Evolutionary conservation across 2,888 invertebrate species (phyloP), one percentile per base, ranked within the genome.

Genomic region (Carterocephalus palaemon): DNA sequence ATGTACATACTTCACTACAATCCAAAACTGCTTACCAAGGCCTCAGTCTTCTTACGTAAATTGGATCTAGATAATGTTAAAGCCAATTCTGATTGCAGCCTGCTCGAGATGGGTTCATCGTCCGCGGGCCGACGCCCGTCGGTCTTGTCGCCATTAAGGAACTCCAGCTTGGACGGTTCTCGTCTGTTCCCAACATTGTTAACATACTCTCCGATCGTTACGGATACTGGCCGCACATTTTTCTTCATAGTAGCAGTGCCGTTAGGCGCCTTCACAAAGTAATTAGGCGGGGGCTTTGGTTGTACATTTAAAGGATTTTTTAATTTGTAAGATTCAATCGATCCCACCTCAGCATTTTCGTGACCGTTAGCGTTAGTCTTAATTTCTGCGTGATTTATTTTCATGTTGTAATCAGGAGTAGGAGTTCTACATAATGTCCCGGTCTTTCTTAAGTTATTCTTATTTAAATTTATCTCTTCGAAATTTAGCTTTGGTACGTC

Each of bases 11-110:
- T 33, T 33, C 26, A 34, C 20, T 26, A 41, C 17, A 41, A 41
- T 31, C 13, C 9, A 31, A 41, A 33, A 41, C n/a, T 53, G 79
- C 88, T 85, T 70, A 90, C 90, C 84, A 89, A 75, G 56, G 88
- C 86, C 71, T 92, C 92, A 73, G 91, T 92, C 79, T 90, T 90
- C 80, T 91, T 91, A 63, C 90, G 90, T 62, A 94, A 86, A 84
- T 94, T 93, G 41, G 94, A 93, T 67, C 93, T 90, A 59, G 92
- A 92, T 49, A 94, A 77, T 3, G 94, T 94, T 47, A 92, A 89
- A 42, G 90, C 91, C 54, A 94, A 79, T 79, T 94, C 94, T 46
- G 91, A 91, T 60, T 93, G 93, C 46, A 94, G 79, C 60, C 91
- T 88, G 60, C 91, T 91, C 8, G 90, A 86, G 37, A 92, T 89